phyloP scores from a whole-genome alignment of 2,888 invertebrate genomes.

The Lasioglossum pauxillum region DNA sequence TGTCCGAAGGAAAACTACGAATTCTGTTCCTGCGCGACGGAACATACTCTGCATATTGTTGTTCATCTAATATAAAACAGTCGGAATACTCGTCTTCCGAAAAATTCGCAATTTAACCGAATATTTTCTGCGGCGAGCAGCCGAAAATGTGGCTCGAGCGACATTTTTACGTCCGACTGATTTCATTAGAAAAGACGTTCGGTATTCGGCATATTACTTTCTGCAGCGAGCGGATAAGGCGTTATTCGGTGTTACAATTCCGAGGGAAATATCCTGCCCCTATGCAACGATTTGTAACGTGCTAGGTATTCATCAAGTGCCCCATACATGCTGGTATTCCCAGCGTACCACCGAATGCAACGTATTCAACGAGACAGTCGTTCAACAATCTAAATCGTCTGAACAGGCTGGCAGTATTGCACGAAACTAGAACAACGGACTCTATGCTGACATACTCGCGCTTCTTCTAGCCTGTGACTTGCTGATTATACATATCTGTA shows the following conservation, averaged over 20 bases:
- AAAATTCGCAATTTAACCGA: neutral
- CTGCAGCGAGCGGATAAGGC: neutral
- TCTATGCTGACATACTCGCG: slow-evolving; percentile 13
- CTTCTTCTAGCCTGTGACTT: slow-evolving; percentile 8
- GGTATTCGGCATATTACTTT: neutral
- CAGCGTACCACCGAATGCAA: neutral
- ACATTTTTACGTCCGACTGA: neutral
- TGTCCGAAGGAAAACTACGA: no score
- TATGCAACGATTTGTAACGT: slow-evolving; percentile 29
- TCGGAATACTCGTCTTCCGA: no score
- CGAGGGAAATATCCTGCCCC: neutral
- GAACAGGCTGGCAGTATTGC: slow-evolving; percentile 12
- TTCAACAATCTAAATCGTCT: slow-evolving; percentile 45
- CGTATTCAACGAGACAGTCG: slow-evolving; percentile 32
- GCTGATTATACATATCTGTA: neutral
- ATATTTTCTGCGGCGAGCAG: neutral
- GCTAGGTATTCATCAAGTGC: slow-evolving; percentile 42
- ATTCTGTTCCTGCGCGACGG: no score
- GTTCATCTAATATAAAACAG: neutral
- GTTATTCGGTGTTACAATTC: neutral
- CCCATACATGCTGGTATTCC: slow-evolving; percentile 33
- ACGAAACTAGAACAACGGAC: slow-evolving; percentile 22
- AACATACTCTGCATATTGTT: neutral
- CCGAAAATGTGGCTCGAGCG: neutral
- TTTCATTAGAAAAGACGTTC: neutral